Evolutionary conservation across 1,140 invertebrate genomes (phyloP), one percentile per base, ranked within the genome.

Genomic region (Eriosoma lanigerum): DNA sequence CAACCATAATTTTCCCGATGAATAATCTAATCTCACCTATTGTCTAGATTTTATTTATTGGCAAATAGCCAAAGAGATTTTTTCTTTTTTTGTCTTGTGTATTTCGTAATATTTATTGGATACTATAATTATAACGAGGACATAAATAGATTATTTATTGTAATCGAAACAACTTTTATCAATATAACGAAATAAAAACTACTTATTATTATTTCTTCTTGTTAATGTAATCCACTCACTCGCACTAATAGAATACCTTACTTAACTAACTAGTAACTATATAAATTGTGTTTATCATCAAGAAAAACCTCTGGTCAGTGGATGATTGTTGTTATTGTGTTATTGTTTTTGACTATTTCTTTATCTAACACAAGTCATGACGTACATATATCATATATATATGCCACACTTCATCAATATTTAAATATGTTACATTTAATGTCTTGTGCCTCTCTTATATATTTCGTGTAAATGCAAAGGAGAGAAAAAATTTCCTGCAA

Each of bases 261-360:
- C 21, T 58, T 5, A 5, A 58, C n/a, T 24, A 58, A 10, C 4
- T 58, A 58, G 21, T 26, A 24, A 5, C 0, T 10, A 58, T 24
- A 4, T 24, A 26, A 24, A 26, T 26, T 24, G 13, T 6, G 26
- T 15, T 60, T 60, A 60, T 60, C 26, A 24, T 29, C 15, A 60
- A 60, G 6, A 29, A n/a, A 29, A 24, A 60, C 2, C 15, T 26
- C 26, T 3, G 26, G 5, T 26, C 15, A 1, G 26, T 60, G 24
- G 13, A 13, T 68, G 15, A 19, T 38, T 68, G 29, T 66, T 66
- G 32, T 66, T 66, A 66, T 38, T 68, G 29, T 29, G 13, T 62
- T 62, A n/a, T 66, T 66, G 21, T 72, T 64, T 38, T 64, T 64
- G 60, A 64, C 32, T 64, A 38, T 32, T 64, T 64, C 32, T 64